Percentiles rank a stretch among this genome's conserved stretches.
Conservation (phyloP, 2,113 vertebrate species). For the Pteruthius melanotis region DNA sequence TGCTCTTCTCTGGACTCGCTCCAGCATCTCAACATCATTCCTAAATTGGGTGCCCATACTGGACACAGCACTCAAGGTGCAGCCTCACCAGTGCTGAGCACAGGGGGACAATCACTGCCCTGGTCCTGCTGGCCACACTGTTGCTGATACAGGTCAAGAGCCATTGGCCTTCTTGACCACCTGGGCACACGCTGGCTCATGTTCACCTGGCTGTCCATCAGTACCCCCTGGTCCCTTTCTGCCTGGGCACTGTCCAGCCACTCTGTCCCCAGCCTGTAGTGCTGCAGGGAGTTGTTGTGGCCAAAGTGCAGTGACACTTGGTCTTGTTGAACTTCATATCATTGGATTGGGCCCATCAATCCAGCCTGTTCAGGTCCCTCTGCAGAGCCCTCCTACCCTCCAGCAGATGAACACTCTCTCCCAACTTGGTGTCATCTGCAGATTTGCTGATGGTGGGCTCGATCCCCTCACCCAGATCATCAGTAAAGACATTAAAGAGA, state of each 20-base stretch:
- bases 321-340: background rate
- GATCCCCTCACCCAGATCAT: background rate
- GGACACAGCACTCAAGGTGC: too few relatives aligned
- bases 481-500: background rate
- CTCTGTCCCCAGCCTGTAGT: background rate
- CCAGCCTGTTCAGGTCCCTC: background rate
- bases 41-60: background rate
- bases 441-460: background rate
- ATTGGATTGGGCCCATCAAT: background rate
- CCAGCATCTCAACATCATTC: background rate
- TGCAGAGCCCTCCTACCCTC: background rate
- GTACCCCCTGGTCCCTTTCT: background rate
- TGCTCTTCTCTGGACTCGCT: background rate
- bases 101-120: fast-evolving
- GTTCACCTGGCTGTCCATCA: background rate
- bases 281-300: background rate
- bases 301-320: background rate
- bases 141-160: background rate
- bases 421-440: background rate
- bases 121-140: background rate
- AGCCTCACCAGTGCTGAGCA: background rate
- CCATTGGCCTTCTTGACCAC: background rate
- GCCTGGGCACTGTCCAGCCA: background rate
- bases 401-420: fast-evolving
- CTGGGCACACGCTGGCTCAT: background rate